Evolutionary conservation across 2,888 invertebrate genomes (phyloP).

Genomic region (Meiosimyza platycephala): DNA sequence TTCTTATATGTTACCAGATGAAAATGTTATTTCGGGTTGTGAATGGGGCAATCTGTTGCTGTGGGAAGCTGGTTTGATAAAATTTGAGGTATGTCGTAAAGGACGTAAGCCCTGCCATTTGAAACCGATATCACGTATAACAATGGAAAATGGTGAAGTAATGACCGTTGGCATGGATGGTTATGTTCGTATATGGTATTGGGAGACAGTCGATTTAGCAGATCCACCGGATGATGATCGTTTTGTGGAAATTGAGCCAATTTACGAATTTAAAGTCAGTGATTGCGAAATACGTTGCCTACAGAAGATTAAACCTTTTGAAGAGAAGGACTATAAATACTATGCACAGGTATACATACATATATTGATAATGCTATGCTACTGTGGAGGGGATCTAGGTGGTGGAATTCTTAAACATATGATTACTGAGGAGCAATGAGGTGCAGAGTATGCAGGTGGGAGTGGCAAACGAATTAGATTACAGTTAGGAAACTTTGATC

Average conservation of each 20-base stretch:
- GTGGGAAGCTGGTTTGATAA: constrained; percentile 91
- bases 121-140: constrained; percentile 73
- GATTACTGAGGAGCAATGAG: too few relatives aligned
- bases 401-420: too few relatives aligned
- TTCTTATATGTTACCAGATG: constrained; percentile 87
- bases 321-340: constrained; percentile 70
- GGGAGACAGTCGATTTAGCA: constrained; percentile 89
- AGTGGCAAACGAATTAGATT: too few relatives aligned
- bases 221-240: constrained; percentile 85
- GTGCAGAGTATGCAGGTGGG: too few relatives aligned
- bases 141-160: constrained; percentile 63
- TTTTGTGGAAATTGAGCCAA: constrained; percentile 86
- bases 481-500: too few relatives aligned
- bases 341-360: constrained; percentile 79
- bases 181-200: constrained; percentile 86
- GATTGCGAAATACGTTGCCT: constrained; percentile 61
- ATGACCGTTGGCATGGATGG: constrained; percentile 76
- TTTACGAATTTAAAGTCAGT: constrained; percentile 80
- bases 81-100: constrained; percentile 82
- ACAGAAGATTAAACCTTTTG: constrained; percentile 62
- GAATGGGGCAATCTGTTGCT: constrained; percentile 93
- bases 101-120: constrained; percentile 80
- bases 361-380: too few relatives aligned
- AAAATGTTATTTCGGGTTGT: constrained; percentile 87
- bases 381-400: too few relatives aligned